Base-by-base conservation (phyloP, 1,140 invertebrate species). In the Leguminivora glycinivorella region DNA sequence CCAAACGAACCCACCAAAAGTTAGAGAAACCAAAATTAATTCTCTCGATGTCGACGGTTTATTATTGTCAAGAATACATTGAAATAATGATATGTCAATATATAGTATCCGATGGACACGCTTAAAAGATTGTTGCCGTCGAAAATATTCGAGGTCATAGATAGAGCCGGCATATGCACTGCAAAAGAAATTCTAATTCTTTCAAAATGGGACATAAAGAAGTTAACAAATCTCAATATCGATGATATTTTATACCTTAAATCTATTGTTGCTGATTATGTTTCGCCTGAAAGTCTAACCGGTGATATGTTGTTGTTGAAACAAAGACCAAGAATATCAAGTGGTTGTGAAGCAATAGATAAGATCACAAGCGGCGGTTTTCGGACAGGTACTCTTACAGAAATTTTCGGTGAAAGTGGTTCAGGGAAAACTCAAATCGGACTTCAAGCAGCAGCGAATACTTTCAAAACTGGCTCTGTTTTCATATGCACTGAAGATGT, bases 361-460 rank as follows among this genome's bases (percentile, higher is more conserved):
- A 75, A 80, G 25, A 82, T 94, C 70, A 88, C 95, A 26, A 82
- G 89, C 78, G 97, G 96, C 34, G 97, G 97, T n/a, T 92, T 98
- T 67, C 87, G 94, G 26, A 92, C 90, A 70, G 93, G 94, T 70
- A 95, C 95, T 22, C 94, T 98, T 14, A 96, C 95, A 60, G 97
- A 98, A 93, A 93, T 98, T 80, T 95, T 94, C 88, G 97, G 97
- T 12, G 94, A 95, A 84, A 95, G 96, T 89, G 96, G 95, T 7
- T 93, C 93, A 77, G 97, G 97, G 17, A 98, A 98, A 92, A 97
- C 96, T 0, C 97, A 98, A 89, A 80, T 98, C 14, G 96, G 95
- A 76, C 84, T 98, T 26, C 96, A 98, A 88, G 82, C 97, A 4
- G 90, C 93, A 40, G 76, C 78, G 29, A 76, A 85, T 63, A 81